Evolutionary conservation across 2,888 invertebrate species (phyloP), one percentile per base, ranked within the genome.

Genomic region (Cheilosia soror): DNA sequence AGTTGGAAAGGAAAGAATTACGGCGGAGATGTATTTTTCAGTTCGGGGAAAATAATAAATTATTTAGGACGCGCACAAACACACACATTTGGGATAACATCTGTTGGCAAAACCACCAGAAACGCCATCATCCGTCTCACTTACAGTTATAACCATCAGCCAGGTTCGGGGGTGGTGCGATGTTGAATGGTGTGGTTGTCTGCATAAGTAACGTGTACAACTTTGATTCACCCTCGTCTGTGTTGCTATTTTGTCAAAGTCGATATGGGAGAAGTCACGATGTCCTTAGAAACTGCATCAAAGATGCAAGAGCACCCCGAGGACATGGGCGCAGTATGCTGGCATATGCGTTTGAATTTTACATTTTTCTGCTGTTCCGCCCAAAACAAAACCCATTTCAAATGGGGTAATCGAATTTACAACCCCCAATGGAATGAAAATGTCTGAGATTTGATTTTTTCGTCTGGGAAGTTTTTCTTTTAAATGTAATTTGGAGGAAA

Each of bases 361-460:
- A 33, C 7, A 13, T 9, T 53, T 40, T 57, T 25, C 44, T 72
- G 49, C 9, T 55, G 42, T 27, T n/a, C 40, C 20, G 66, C 20
- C n/a, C 9, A 29, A 73, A 73, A 73, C 42, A 47, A 73, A 65
- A 75, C 49, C 44, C 63, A 37, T 62, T 58, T 63, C 55, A 68
- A 33, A 55, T 53, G 33, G 47, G 13, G 60, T 63, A 78, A 40
- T 63, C 27, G 62, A 77, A 62, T 81, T 80, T 72, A 76, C 62
- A 76, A 72, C 51, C 51, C 72, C 76, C 68, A 53, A 53, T 44
- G 80, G 66, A 63, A 47, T 44, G 25, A 37, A 62, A 62, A 63
- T 66, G 84, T 81, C 85, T 81, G 71, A 29, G 57, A 77, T 81
- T 85, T 81, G 81, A 85, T 85, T 85, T 81, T 85, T 85, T 72